These are phyloP conservation scores for Luidia sarsii DNA, from an alignment of 53 echinoderm and acorn worm species.

Conservation along the genomic window DNA sequence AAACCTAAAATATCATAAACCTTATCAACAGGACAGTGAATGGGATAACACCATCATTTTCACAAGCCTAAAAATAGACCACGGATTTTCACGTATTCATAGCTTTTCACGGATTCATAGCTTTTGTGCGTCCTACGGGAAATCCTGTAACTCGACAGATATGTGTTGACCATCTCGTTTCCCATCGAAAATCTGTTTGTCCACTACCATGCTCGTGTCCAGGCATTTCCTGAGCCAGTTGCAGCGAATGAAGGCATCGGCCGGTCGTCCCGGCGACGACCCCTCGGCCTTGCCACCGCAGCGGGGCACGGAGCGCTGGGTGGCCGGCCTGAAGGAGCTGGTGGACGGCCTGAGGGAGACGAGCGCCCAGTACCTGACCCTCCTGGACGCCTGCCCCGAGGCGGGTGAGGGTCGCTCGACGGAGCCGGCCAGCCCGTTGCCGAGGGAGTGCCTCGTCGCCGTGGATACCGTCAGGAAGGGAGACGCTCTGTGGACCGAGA, in stretches of 20 bases:
- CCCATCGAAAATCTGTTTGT: too few relatives aligned
- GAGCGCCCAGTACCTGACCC: conserved; percentile 55
- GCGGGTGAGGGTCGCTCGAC: not conserved
- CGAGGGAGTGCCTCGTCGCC: conserved; percentile 47
- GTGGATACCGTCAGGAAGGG: conserved; percentile 68
- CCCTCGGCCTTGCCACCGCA: conserved; percentile 33
- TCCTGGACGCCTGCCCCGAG: conserved; percentile 82
- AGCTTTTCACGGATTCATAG: too few relatives aligned
- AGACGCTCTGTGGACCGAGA: conserved; percentile 71
- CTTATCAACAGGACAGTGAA: too few relatives aligned
- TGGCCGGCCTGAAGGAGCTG: conserved; percentile 57
- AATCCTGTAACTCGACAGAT: too few relatives aligned
- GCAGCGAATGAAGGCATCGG: not conserved
- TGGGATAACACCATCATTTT: too few relatives aligned
- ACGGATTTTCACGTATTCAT: too few relatives aligned
- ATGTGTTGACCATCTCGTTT: too few relatives aligned
- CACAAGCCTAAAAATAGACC: too few relatives aligned
- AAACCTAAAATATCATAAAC: too few relatives aligned
- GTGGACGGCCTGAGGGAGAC: conserved; percentile 63
- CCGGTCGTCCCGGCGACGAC: not conserved
- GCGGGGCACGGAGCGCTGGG: conserved; percentile 55
- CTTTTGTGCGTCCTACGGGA: too few relatives aligned
- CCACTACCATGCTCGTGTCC: not conserved
- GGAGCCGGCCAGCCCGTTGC: conserved; percentile 60
- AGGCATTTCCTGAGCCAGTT: conserved; percentile 24